Evolutionary conservation across 1,140 invertebrate genomes (phyloP).

Genomic region (Phenacoccus solenopsis): DNA sequence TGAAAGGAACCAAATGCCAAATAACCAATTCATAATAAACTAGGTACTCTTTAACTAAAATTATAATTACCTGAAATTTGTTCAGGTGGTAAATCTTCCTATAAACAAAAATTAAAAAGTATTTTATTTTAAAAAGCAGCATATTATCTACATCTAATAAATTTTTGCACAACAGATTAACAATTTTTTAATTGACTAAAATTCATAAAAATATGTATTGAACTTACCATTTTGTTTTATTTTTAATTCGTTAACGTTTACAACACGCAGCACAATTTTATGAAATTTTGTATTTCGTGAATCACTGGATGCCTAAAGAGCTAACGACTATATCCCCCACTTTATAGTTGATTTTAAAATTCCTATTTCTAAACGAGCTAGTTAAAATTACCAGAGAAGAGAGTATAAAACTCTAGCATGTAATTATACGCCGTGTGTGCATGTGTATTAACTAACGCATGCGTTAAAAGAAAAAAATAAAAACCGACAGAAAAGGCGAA

Average conservation of each 20-base stretch:
- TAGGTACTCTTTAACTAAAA: too few species aligned
- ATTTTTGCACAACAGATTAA: too few species aligned
- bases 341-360: not conserved
- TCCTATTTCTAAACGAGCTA: not conserved
- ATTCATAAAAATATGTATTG: not conserved
- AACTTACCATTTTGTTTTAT: not conserved
- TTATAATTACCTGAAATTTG: constrained; percentile 48
- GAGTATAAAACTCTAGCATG: not conserved
- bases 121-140: too few species aligned
- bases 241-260: too few species aligned
- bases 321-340: not conserved
- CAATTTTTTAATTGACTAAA: too few species aligned
- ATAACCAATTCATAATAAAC: too few species aligned
- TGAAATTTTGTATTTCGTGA: not conserved
- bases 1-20: too few species aligned
- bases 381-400: not conserved
- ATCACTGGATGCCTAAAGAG: not conserved
- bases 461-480: not conserved
- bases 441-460: not conserved
- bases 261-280: too few species aligned
- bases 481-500: not conserved
- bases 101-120: constrained; percentile 22
- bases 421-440: not conserved
- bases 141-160: too few species aligned
- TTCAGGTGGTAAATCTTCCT: constrained; percentile 49